Percentiles rank a stretch among this genome's conserved stretches.
Evolutionary conservation across 2,113 vertebrate species (phyloP).

Genomic region (Cyprinodon variegatus): DNA sequence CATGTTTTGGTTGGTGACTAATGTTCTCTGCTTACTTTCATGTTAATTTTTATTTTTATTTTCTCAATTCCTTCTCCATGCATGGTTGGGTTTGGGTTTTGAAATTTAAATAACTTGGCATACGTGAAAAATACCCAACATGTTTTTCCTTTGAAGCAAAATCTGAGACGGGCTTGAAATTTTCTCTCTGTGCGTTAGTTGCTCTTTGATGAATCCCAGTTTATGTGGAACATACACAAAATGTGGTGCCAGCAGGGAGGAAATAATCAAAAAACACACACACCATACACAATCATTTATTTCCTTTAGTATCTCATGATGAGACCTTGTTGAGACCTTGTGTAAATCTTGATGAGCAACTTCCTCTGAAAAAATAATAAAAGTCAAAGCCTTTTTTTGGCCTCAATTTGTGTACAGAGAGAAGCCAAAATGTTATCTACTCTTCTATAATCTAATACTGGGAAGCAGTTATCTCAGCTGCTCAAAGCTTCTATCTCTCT

Average conservation of each 20-base stretch:
- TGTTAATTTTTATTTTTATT: too few species aligned
- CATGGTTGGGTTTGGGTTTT: too few species aligned
- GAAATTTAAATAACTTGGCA: too few species aligned
- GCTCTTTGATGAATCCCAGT: background rate
- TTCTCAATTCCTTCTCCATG: too few species aligned
- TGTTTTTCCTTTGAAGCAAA: background rate
- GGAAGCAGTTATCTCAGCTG: slow-evolving; percentile 15
- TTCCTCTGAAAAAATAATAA: slow-evolving; percentile 1
- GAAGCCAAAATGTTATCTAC: background rate
- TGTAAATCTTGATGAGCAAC: background rate
- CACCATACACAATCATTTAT: background rate
- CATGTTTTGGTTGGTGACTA: too few species aligned
- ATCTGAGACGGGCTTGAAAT: background rate
- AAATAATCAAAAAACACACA: background rate
- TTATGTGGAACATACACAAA: background rate
- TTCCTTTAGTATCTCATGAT: background rate
- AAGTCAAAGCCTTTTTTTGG: background rate
- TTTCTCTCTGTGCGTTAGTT: background rate
- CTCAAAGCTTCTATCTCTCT: slow-evolving; percentile 13
- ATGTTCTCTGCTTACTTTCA: too few species aligned
- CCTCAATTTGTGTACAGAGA: slow-evolving; percentile 4
- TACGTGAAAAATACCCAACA: background rate
- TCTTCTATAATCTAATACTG: slow-evolving; percentile 18
- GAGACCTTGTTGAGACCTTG: too few species aligned
- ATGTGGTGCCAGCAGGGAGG: background rate